phyloP scores from a whole-genome alignment of 92 coral and sea anemone species.

The Paramuricea clavata region DNA sequence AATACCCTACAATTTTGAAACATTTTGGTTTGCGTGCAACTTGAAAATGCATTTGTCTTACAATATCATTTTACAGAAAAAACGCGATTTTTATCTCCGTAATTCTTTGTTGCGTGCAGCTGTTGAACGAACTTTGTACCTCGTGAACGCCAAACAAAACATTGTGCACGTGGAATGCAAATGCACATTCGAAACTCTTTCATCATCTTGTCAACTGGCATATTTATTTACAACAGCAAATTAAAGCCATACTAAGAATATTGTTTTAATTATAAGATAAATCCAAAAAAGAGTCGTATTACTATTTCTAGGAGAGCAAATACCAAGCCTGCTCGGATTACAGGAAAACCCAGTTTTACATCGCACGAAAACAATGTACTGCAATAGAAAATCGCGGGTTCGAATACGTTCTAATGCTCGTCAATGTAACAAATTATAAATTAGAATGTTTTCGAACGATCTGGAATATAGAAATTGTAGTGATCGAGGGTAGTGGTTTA shows the following conservation, averaged over 20 bases:
- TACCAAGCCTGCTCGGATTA: background rate
- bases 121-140: background rate
- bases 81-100: too few relatives aligned
- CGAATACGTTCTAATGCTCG: background rate
- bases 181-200: background rate
- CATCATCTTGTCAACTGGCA: background rate
- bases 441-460: background rate
- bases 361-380: background rate
- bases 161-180: constrained; percentile 23
- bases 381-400: background rate
- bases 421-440: background rate
- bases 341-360: background rate
- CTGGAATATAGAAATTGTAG: background rate
- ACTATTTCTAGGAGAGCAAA: background rate
- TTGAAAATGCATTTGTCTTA: too few relatives aligned
- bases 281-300: background rate
- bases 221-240: background rate
- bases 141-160: background rate
- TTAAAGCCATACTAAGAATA: background rate
- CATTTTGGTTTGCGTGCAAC: too few relatives aligned
- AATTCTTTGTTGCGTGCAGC: too few relatives aligned
- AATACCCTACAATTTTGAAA: too few relatives aligned
- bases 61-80: too few relatives aligned
- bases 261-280: background rate
- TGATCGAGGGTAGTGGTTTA: background rate